Evolutionary conservation across 92 coral and sea anemone genomes (phyloP), one percentile per base, ranked within the genome.

Genomic region (Epizoanthus stellaris): DNA sequence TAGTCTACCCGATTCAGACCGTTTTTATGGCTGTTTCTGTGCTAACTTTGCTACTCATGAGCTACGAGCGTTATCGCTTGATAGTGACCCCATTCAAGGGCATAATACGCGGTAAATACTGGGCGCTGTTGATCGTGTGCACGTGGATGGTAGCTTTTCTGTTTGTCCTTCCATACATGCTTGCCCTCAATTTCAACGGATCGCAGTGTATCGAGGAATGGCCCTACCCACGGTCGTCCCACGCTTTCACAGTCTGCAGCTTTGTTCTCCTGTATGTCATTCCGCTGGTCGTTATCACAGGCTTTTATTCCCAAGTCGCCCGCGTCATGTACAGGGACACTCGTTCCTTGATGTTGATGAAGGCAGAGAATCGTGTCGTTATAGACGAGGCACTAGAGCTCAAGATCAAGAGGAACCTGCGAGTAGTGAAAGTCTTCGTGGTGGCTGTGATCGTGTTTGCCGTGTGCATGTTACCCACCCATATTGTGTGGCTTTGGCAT

Each of bases 401-500:
- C 14, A 88, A 91, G 42, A 87, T 88, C 45, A 92, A 80, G 14
- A 89, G 98, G 77, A 97, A 97, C 89, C 71, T 88, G 4, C 89
- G 85, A 14, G 86, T 93, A 21, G 92, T 96, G 38, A 95, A 97
- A 75, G 91, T 93, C 20, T 95, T 97, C 61, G 93, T 93, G 20
- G 58, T 87, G 5, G 99, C 95, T 0, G 95, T 97, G 67, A 74
- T 95, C 4, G 95, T 88, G 67, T 97, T 97, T 34, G 90, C 95
- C 3, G 65, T 95, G 10, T 97, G 99, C 52, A 93, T 97, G 95
- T 66, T 97, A 30, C 99, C 99, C 0, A 92, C 90, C 1, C 98
- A 97, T 45, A 80, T 88, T 38, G 92, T 80, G 30, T 97, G 99
- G 99, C 75, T 97, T 53, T 95, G 98, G 99, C 92, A 89, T 53